Evolutionary conservation across 1,140 invertebrate genomes (phyloP).

Genomic region (Eriosoma lanigerum): DNA sequence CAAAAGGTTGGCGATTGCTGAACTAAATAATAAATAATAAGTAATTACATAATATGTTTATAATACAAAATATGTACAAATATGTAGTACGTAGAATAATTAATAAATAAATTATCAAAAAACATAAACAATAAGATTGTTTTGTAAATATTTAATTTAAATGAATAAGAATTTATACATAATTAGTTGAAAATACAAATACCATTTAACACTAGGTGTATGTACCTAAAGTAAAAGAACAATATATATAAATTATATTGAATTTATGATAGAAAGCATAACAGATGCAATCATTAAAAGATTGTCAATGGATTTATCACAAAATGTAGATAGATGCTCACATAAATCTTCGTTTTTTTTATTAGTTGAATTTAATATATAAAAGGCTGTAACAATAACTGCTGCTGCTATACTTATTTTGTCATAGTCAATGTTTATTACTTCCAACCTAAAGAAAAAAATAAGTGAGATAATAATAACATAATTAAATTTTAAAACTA

Average conservation of each 20-base stretch:
- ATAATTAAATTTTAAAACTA: too few species aligned
- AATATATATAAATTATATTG: not conserved
- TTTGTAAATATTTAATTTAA: too few species aligned
- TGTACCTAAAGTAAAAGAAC: not conserved
- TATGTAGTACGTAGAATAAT: too few species aligned
- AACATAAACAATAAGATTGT: too few species aligned
- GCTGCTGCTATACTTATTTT: slow-evolving; percentile 34
- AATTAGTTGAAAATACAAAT: too few species aligned
- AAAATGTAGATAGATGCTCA: not conserved
- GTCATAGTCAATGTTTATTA: slow-evolving; percentile 2
- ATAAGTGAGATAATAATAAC: not conserved
- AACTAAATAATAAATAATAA: too few species aligned
- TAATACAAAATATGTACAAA: too few species aligned
- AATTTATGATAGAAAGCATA: slow-evolving; percentile 9
- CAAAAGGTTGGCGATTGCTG: too few species aligned
- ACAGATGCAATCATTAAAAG: not conserved
- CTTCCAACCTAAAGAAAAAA: not conserved
- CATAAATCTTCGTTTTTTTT: slow-evolving; percentile 5
- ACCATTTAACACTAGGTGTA: too few species aligned
- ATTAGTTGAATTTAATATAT: slow-evolving; percentile 10
- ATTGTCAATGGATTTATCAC: slow-evolving; percentile 15
- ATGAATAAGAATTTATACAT: too few species aligned
- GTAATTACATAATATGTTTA: too few species aligned
- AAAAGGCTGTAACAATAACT: slow-evolving; percentile 20
- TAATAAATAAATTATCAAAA: too few species aligned